Evolutionary conservation across 2,888 invertebrate species (phyloP), one percentile per base, ranked within the genome.

Genomic region (Nomada goodeniana): DNA sequence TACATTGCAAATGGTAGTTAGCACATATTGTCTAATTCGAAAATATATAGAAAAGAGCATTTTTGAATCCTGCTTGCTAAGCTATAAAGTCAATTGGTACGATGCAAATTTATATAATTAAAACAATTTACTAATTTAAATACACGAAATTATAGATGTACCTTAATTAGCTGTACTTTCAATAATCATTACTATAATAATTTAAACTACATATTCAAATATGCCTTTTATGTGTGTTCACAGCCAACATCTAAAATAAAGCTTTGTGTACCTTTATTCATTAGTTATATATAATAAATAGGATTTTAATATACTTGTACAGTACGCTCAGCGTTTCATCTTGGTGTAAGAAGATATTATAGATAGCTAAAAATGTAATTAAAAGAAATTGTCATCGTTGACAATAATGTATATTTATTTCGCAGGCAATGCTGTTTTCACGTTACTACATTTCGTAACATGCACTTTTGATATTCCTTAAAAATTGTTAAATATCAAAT

Each of bases 221-320:
- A 76, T 61, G 71, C 82, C 78, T 64, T 29, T 86, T 71, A 79
- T 70, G 67, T 80, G 59, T 78, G 59, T 84, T 89, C 89, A 89
- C 89, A 89, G 89, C 89, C 89, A 88, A 86, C 85, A 86, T 85
- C 73, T 84, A 89, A 89, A 88, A 71, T 77, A 89, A 88, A 71
- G 80, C 42, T 83, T 64, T 68, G 60, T 60, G 59, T 68, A 73
- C 69, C 63, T 76, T 73, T 72, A 70, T 81, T 47, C n/a, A 59
- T 74, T 15, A 47, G 64, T 76, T 67, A 26, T 47, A 0, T 69
- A 59, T 72, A 50, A 61, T 76, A 72, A 69, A 83, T 64, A 61
- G 55, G 73, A 82, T 69, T 72, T 72, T 52, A 72, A 78, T 63
- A 64, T 23, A 71, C 11, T 68, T 63, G 52, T 69, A 71, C 18